Base-by-base conservation (phyloP, 2,888 invertebrate species). In the Andrena minutula region DNA sequence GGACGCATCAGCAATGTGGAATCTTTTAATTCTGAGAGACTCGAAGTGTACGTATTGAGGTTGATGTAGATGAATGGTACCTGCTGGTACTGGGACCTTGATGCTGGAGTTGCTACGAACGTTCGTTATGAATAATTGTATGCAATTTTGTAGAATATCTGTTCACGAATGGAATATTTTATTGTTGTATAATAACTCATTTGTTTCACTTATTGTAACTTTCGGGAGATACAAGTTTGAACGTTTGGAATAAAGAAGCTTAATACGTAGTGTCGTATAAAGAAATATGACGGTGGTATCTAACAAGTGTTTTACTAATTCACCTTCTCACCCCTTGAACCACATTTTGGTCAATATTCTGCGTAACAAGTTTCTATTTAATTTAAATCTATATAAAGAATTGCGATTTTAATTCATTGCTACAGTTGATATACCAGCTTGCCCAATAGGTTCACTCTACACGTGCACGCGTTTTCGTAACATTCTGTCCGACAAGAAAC, bases 401-500 rank as follows among this genome's bases (percentile, higher is more conserved):
- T 41, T 41, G 41, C 1, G 41, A 41, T 41, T 41, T 41, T 16
- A 41, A 12, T 41, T 41, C 41, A 16, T 16, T 16, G 41, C 12
- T 41, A 41, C 16, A 16, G 41, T 41, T 41, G 41, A 16, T 0
- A 41, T 41, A 41, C 16, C 16, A 16, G 41, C 4, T 41, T 41
- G 5, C 41, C 16, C 41, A 41, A 41, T 56, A 12, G 3, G 10
- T 26, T 26, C 10, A 56, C 10, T 23, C 12, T 56, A 56, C 20
- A 56, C 20, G 10, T 1, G 56, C 2, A 30, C 2, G 28, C 7
- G 30, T 58, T 66, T 70, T 23, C 8, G 23, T 7, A 23, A 49
- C 10, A 16, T 23, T 32, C 10, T 58, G 20, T 12, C 5, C 58
- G 53, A 66, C 69, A 80, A 74, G 68, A 64, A 65, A 35, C 20